Evolutionary conservation across 2,888 invertebrate genomes (phyloP), one percentile per base, ranked within the genome.

Genomic region (Parascotia fuliginaria): DNA sequence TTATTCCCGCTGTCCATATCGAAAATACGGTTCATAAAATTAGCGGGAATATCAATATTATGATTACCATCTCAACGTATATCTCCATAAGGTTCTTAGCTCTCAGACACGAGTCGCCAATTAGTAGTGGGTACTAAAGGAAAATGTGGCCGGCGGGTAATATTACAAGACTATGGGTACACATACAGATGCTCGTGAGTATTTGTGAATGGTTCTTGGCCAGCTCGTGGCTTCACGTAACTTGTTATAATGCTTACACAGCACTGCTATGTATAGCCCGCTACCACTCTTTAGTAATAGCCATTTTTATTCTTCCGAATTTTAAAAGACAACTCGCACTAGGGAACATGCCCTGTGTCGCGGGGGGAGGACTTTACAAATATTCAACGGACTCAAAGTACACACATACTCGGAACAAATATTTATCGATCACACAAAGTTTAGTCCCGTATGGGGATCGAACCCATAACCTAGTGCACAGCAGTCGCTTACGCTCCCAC

Each of bases 61-160:
- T 46, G 43, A 54, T 54, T 65, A 66, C 42, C 82, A 77, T 56
- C 87, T 85, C 80, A 58, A 64, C 72, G 66, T 28, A 70, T 39
- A 52, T 81, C 68, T 7, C 49, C 68, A 73, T 73, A 74, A 74
- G 75, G 77, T 75, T 76, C 81, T 80, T 80, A 78, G 65, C 70
- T 79, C 77, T 70, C 73, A 77, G 83, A 85, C 87, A 87, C 83
- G 87, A 87, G 86, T 85, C 77, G 83, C 79, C 86, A 88, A 90
- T 89, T 89, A 89, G 87, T 77, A 75, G 70, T 77, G 61, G 77
- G 76, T 75, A 83, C 79, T 79, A 73, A 81, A 77, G 81, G 81
- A 84, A 85, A 88, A 86, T 83, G 84, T 83, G 77, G 83, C 82
- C 78, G 79, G 65, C 78, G 80, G 83, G 81, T 86, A 85, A 82